Percentiles rank a stretch among this genome's conserved stretches.
phyloP scores from a whole-genome alignment of 1,140 invertebrate genomes.

The Leptinotarsa undecemlineata region DNA sequence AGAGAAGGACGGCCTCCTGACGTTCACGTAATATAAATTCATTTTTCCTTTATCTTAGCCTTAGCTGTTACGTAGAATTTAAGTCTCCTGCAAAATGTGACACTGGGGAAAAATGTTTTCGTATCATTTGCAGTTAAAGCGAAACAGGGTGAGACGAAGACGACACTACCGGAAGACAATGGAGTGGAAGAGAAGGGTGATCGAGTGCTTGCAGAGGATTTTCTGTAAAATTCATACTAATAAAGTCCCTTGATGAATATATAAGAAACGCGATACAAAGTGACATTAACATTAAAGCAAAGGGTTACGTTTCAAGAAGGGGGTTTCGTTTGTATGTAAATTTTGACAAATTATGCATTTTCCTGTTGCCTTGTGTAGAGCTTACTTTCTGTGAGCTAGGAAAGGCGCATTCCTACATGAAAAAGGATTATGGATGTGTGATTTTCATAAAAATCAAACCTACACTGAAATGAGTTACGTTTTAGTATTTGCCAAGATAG shows the following conservation, averaged over 20 bases:
- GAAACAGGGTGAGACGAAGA: constrained; percentile 17
- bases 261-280: constrained; percentile 51
- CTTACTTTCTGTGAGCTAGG: background rate
- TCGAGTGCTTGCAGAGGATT: constrained; percentile 21
- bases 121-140: constrained; percentile 23
- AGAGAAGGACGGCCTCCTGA: background rate
- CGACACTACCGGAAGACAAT: constrained; percentile 1
- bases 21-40: constrained; percentile 32
- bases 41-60: constrained; percentile 35
- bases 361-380: background rate
- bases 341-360: constrained; percentile 26
- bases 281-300: constrained; percentile 48
- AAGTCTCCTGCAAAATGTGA: constrained; percentile 44
- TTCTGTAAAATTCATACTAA: constrained; percentile 38
- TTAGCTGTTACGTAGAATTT: constrained; percentile 38
- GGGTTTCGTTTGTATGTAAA: constrained; percentile 29
- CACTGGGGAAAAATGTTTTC: constrained; percentile 43
- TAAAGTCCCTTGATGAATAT: constrained; percentile 53
- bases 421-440: background rate
- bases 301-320: constrained; percentile 42
- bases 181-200: constrained; percentile 12
- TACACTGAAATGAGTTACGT: no score
- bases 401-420: background rate
- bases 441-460: no score
- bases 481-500: background rate